Evolutionary conservation across 2,113 vertebrate genomes (phyloP).

Genomic region (Mormyrus iriodes): DNA sequence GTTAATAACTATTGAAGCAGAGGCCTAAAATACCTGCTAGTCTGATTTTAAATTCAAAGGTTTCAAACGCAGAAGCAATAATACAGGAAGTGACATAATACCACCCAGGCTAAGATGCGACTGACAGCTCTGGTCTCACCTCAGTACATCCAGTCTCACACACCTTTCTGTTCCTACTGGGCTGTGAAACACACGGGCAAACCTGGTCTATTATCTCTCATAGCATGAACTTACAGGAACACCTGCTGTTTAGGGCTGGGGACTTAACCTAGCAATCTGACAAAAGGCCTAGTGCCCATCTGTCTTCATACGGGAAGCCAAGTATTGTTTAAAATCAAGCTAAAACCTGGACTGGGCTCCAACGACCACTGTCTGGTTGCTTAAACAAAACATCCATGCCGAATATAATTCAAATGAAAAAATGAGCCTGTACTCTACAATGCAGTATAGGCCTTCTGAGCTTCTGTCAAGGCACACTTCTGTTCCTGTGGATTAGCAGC

Average conservation of each 20-base stretch:
- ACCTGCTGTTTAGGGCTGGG: conserved; percentile 14
- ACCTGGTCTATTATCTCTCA: conserved; percentile 13
- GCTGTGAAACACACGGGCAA: conserved; percentile 14
- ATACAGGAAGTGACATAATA: not conserved
- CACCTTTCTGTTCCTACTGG: not conserved
- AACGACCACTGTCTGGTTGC: not conserved
- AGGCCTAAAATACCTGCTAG: not conserved
- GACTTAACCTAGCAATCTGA: conserved; percentile 17
- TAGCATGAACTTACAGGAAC: conserved; percentile 19
- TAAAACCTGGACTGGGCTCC: not conserved
- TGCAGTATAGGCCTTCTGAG: not conserved
- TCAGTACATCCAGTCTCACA: not conserved
- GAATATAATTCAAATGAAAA: not conserved
- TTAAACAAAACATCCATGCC: not conserved
- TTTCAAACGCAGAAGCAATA: not conserved
- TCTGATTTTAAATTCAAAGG: not conserved
- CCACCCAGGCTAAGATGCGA: not conserved
- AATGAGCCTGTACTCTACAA: not conserved
- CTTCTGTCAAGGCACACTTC: conserved; percentile 16
- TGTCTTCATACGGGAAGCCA: conserved; percentile 41
- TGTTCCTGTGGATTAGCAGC: conserved; percentile 4
- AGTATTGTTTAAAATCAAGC: conserved; percentile 32
- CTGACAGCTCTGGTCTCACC: not conserved
- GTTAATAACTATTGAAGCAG: not conserved
- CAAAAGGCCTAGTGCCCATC: conserved; percentile 45